Conservation (phyloP, 2,797 vertebrate species). For the Poeciliopsis presidionis region DNA sequence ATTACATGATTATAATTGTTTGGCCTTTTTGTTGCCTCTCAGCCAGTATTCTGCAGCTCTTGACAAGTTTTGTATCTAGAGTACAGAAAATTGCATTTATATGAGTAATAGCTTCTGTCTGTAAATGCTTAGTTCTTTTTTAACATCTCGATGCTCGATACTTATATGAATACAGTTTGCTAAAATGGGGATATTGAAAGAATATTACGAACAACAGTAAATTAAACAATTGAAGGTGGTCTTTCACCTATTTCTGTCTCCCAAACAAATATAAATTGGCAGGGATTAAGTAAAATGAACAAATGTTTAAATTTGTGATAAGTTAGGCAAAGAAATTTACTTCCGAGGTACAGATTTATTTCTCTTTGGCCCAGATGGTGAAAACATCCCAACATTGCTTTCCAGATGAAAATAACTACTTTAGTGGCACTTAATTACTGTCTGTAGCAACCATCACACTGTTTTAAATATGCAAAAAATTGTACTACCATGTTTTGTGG, state of each 20-base stretch:
- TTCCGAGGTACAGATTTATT: neutral
- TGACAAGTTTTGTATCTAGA: constrained; percentile 12
- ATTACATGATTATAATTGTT: constrained; percentile 30
- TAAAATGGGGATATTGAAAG: constrained; percentile 6
- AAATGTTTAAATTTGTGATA: neutral
- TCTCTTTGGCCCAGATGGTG: neutral
- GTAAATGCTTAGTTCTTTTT: constrained; percentile 44
- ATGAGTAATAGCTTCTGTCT: constrained; percentile 14
- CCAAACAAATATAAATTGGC: neutral
- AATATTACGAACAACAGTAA: constrained; percentile 15
- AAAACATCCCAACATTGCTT: neutral
- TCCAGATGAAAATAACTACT: too few species aligned
- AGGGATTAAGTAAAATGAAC: neutral
- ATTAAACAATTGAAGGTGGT: neutral
- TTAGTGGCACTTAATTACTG: too few species aligned
- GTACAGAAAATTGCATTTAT: constrained; percentile 8
- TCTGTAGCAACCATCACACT: too few species aligned
- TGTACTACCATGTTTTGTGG: neutral
- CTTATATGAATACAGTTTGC: constrained; percentile 16
- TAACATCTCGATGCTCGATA: constrained; percentile 7
- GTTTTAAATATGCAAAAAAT: neutral
- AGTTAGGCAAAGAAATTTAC: too few species aligned
- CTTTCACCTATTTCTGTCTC: neutral
- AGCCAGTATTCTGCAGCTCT: constrained; percentile 22
- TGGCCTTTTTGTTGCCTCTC: constrained; percentile 46